These are phyloP conservation scores for Lutjanus campechanus DNA, from an alignment of 2,797 vertebrate species.

Conservation along the genomic window DNA sequence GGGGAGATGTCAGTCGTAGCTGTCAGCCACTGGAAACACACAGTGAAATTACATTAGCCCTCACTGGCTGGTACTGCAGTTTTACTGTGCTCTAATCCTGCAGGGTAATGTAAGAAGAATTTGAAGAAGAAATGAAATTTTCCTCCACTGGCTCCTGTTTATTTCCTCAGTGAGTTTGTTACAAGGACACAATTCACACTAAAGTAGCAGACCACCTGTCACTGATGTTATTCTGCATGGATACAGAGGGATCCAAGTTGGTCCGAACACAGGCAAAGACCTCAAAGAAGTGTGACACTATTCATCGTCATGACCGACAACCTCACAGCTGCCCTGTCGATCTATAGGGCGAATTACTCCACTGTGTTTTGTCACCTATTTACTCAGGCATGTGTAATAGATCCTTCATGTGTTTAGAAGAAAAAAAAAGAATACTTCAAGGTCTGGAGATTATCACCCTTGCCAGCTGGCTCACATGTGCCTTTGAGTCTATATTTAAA, in stretches of 20 bases:
- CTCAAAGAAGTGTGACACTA: conserved; percentile 70
- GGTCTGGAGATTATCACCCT: conserved; percentile 85
- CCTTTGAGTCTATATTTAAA: conserved; percentile 83
- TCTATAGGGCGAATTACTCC: conserved; percentile 71
- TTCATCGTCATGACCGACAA: conserved; percentile 69
- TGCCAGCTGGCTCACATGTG: conserved; percentile 82
- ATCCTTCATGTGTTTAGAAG: conserved; percentile 81
- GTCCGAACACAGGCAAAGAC: conserved; percentile 65
- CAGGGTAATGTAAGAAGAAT: conserved; percentile 50
- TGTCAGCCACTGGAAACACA: conserved; percentile 79
- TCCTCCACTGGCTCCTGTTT: conserved; percentile 43
- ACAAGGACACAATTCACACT: conserved; percentile 32
- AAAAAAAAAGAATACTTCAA: conserved; percentile 71
- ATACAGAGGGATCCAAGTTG: conserved; percentile 66
- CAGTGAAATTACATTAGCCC: conserved; percentile 71
- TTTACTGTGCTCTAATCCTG: conserved; percentile 55
- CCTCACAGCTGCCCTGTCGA: conserved; percentile 76
- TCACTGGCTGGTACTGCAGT: conserved; percentile 59
- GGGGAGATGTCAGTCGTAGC: conserved; percentile 75
- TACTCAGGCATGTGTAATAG: conserved; percentile 84
- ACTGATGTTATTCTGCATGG: conserved; percentile 65
- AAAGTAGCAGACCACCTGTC: conserved; percentile 68
- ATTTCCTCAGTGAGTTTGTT: conserved; percentile 47
- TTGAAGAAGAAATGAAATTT: conserved; percentile 38
- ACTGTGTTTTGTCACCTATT: conserved; percentile 88